Evolutionary conservation across 2,888 invertebrate genomes (phyloP), one percentile per base, ranked within the genome.

Genomic region (Anthrax anthrax): DNA sequence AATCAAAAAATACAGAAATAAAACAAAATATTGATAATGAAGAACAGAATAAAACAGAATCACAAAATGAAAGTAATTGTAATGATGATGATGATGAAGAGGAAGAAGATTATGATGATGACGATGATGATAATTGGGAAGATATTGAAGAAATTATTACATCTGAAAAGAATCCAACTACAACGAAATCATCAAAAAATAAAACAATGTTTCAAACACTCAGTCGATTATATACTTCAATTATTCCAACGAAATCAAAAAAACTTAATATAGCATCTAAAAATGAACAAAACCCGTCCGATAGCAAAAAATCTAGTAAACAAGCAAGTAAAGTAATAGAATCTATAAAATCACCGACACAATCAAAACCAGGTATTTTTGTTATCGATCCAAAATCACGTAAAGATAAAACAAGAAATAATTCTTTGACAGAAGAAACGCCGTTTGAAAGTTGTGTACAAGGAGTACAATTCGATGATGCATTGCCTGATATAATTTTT

Each of bases 101-200:
- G 3, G 17, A 43, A 6, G 27, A 6, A 14, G 13, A 16, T 8
- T 27, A 40, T 36, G 40, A 34, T 37, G n/a, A 49, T 29, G 57
- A 60, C 19, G 59, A 61, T 38, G 58, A 60, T 44, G 59, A 58
- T 16, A 55, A 58, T 42, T 62, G 60, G 61, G 60, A 60, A 50
- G 60, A 61, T 52, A 59, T 61, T 47, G 60, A 62, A 50, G 56
- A 57, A n/a, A 55, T 48, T n/a, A 37, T 47, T 39, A 12, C 47
- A 29, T 16, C 41, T 12, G 37, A 42, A 16, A 19, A 37, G 9
- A 16, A 16, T 13, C 10, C 42, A 13, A 16, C 18, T 17, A 17
- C 42, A 13, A 4, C 13, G 27, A 16, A 29, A 42, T n/a, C 29
- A 27, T n/a, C 10, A 19, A 37, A 29, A 13, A 52, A 52, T 27